Evolutionary conservation across 2,113 vertebrate species (phyloP).

Genomic region (Athene noctua): DNA sequence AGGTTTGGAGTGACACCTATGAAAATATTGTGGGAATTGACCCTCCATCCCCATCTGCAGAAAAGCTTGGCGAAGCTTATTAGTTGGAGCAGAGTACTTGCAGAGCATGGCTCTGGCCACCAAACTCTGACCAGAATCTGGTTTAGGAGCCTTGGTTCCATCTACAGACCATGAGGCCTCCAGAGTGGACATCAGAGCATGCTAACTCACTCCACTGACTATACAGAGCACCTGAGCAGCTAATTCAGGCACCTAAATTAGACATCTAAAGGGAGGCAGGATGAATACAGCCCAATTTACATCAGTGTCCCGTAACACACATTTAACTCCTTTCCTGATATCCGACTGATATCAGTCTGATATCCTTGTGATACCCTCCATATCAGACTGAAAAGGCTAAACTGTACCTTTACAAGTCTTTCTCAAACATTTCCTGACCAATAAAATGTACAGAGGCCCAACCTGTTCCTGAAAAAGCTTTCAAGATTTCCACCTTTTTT

Average conservation of each 20-base stretch:
- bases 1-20: background rate
- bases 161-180: background rate
- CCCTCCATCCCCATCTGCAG: background rate
- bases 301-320: fast-evolving
- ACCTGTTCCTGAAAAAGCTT: background rate
- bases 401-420: background rate
- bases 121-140: background rate
- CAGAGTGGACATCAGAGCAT: background rate
- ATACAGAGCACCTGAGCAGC: background rate
- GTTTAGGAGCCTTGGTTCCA: background rate
- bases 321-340: background rate
- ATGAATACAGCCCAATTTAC: background rate
- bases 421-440: background rate
- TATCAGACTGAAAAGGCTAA: background rate
- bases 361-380: background rate
- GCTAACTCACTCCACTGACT: background rate
- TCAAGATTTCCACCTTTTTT: background rate
- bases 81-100: fast-evolving
- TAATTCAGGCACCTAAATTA: background rate
- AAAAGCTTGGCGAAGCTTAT: background rate
- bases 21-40: background rate
- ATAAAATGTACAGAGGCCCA: background rate
- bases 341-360: too few relatives aligned
- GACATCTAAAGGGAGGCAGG: background rate
- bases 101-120: background rate